Conservation (phyloP, 2,888 invertebrate species). For the Loripinus fragilis region DNA sequence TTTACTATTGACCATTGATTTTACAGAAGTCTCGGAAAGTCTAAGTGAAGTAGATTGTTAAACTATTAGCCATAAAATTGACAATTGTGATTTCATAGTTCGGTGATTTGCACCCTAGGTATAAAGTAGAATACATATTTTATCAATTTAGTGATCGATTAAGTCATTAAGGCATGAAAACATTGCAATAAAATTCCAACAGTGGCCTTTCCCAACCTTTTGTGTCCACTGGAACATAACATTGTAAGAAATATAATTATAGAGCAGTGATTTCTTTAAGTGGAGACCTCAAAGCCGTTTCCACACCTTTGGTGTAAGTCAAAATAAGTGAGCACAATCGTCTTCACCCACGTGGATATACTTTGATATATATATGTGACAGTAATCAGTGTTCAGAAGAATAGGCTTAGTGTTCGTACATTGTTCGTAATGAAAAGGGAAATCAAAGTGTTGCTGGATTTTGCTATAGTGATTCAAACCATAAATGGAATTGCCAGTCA, state of each 20-base stretch:
- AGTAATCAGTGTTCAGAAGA: background rate
- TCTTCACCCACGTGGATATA: background rate
- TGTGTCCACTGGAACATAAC: background rate
- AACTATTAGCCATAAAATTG: slow-evolving; percentile 2
- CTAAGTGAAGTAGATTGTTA: background rate
- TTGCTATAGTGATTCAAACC: background rate
- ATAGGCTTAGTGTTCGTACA: background rate
- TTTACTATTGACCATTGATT: slow-evolving; percentile 1
- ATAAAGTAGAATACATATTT: slow-evolving; percentile 14
- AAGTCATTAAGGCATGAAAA: background rate
- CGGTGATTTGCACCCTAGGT: background rate
- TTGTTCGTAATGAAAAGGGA: slow-evolving; percentile 1
- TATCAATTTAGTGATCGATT: slow-evolving; percentile 9
- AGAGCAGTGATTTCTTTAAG: background rate
- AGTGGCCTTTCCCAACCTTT: slow-evolving; percentile 15
- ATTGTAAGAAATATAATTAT: slow-evolving; percentile 1
- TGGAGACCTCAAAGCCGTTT: too few relatives aligned
- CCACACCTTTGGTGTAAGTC: too few relatives aligned
- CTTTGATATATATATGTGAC: background rate
- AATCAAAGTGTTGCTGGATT: background rate
- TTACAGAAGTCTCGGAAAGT: background rate
- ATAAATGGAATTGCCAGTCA: background rate
- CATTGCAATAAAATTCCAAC: slow-evolving; percentile 10
- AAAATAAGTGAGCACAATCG: too few relatives aligned
- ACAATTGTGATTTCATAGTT: background rate